Conservation (phyloP, 2,888 invertebrate genomes). For the Euclidia mi region DNA sequence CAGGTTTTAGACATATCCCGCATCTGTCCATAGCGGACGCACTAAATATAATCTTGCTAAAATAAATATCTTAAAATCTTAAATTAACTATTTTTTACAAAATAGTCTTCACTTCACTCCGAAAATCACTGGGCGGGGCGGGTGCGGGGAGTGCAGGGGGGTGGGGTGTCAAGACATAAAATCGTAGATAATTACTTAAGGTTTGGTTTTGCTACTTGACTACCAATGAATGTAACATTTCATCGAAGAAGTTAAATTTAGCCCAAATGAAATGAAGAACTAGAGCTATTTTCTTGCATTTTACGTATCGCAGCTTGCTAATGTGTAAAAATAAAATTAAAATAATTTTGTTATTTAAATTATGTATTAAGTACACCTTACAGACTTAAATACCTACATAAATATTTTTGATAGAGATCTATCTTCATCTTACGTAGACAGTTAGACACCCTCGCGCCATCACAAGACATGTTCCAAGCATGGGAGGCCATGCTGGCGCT, state of each 20-base stretch:
- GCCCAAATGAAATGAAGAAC: not conserved
- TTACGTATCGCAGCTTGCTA: no score
- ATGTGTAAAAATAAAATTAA: no score
- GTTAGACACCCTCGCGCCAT: no score
- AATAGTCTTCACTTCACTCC: conserved; percentile 63
- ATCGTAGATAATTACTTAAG: conserved; percentile 43
- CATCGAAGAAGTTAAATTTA: not conserved
- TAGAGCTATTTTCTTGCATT: no score
- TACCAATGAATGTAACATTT: not conserved
- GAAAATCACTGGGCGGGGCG: conserved; percentile 79
- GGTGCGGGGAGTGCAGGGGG: conserved; percentile 63
- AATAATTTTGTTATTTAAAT: no score
- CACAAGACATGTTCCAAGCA: no score
- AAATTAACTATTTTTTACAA: conserved; percentile 73
- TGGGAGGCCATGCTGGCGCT: no score
- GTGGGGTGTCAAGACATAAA: conserved; percentile 58
- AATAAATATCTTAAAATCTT: conserved; percentile 70
- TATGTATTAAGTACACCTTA: no score
- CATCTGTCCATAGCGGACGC: conserved; percentile 83
- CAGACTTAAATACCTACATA: no score
- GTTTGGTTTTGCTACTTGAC: not conserved
- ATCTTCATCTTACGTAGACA: no score
- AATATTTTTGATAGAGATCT: no score
- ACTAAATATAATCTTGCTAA: conserved; percentile 57
- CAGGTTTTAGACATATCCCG: conserved; percentile 85